Percentiles rank a stretch among this genome's conserved stretches.
These are phyloP conservation scores for Keiferia lycopersicella DNA, from an alignment of 2,888 invertebrate genomes.

Conservation along the genomic window DNA sequence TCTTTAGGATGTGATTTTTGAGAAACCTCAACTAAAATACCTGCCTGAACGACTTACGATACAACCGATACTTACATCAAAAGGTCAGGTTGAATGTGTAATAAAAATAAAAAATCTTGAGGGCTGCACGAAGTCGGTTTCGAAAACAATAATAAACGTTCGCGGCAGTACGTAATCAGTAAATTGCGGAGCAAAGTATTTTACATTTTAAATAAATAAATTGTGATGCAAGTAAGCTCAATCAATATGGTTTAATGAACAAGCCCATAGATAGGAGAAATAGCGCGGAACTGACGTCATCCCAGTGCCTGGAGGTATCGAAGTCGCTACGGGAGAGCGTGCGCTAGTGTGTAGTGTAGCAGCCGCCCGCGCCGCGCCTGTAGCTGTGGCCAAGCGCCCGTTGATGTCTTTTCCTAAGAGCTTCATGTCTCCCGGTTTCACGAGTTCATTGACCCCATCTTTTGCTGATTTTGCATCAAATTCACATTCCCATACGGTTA, in stretches of 20 bases:
- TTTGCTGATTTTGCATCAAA: slow-evolving; percentile 34
- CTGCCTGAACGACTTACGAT: slow-evolving; percentile 20
- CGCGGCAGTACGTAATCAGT: slow-evolving; percentile 14
- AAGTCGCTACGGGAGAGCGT: slow-evolving; percentile 21
- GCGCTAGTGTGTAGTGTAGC: slow-evolving; percentile 38
- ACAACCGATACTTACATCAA: slow-evolving; percentile 24
- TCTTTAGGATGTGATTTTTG: slow-evolving; percentile 35
- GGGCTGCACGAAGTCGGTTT: slow-evolving; percentile 23
- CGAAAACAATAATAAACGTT: slow-evolving; percentile 25
- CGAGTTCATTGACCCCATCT: slow-evolving; percentile 60
- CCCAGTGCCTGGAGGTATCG: slow-evolving; percentile 28
- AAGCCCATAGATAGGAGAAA: slow-evolving; percentile 33
- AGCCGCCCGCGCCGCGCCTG: too few relatives aligned
- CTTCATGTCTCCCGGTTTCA: slow-evolving; percentile 60
- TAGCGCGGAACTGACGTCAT: slow-evolving; percentile 42
- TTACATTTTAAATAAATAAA: slow-evolving; percentile 19
- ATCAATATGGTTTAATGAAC: slow-evolving; percentile 19
- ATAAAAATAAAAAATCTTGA: slow-evolving; percentile 24
- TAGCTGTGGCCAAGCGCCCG: slow-evolving; percentile 52
- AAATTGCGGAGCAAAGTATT: slow-evolving; percentile 16
- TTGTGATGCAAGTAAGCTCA: slow-evolving; percentile 14
- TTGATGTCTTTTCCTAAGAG: slow-evolving; percentile 76
- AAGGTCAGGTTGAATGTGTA: slow-evolving; percentile 24
- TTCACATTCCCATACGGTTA: slow-evolving; percentile 13
- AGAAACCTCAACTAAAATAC: slow-evolving; percentile 26